Conservation (phyloP, 2,797 vertebrate species). For the Gobio occitaniae region DNA sequence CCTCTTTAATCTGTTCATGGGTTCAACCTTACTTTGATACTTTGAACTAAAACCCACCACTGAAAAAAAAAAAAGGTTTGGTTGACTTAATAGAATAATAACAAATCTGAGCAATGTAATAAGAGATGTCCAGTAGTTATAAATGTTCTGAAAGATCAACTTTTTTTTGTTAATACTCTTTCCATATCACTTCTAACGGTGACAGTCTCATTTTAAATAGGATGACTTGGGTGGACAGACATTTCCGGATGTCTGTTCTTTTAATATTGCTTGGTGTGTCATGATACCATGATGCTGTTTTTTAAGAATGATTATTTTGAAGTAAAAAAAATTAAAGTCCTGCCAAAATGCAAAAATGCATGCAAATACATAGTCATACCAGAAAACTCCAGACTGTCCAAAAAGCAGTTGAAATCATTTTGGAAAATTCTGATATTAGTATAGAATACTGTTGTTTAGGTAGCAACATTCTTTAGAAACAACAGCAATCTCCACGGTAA, state of each 20-base stretch:
- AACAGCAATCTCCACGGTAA: too few species aligned
- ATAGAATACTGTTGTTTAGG: too few species aligned
- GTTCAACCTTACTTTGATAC: neutral
- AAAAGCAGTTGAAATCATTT: too few species aligned
- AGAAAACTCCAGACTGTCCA: neutral
- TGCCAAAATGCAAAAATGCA: neutral
- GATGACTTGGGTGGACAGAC: neutral
- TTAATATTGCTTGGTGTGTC: neutral
- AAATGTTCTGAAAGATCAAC: neutral
- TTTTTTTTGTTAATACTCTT: neutral
- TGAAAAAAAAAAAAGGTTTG: neutral
- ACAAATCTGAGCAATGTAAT: neutral
- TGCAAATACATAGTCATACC: neutral
- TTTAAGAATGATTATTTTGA: neutral
- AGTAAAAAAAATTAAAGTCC: neutral
- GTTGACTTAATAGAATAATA: neutral
- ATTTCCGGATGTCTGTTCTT: neutral
- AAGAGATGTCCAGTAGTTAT: neutral
- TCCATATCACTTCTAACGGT: neutral
- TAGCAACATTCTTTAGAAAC: too few species aligned
- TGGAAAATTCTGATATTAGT: too few species aligned
- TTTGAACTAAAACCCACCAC: neutral
- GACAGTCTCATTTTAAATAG: neutral
- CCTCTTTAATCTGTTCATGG: conserved; percentile 38
- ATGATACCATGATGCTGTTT: neutral